Percentiles rank a stretch among this genome's conserved stretches.
Evolutionary conservation across 2,797 vertebrate species (phyloP).

Genomic region (Hypotaenidia okinawae): DNA sequence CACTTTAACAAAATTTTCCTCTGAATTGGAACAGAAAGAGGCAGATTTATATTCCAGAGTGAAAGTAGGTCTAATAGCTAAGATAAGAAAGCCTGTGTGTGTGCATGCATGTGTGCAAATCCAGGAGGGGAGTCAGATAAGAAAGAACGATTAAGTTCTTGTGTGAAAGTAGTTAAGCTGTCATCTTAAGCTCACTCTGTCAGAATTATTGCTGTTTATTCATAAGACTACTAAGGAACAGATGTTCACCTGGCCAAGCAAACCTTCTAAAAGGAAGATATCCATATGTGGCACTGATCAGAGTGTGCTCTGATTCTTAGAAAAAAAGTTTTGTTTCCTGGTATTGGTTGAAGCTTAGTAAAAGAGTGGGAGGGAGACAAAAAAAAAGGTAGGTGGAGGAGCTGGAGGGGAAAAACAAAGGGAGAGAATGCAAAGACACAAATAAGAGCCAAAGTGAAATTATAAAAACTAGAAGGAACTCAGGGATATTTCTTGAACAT

Average conservation of each 20-base stretch:
- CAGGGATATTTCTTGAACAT: conserved; percentile 56
- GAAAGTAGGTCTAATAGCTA: background rate
- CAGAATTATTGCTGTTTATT: conserved; percentile 84
- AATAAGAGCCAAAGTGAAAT: conserved; percentile 49
- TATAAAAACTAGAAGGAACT: conserved; percentile 58
- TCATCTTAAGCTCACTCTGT: conserved; percentile 74
- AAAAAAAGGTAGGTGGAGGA: conserved; percentile 44
- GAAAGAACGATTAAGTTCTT: conserved; percentile 68
- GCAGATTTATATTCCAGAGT: conserved; percentile 2
- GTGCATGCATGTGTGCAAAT: conserved; percentile 15
- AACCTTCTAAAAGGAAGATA: conserved; percentile 83
- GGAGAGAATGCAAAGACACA: background rate
- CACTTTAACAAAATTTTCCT: background rate
- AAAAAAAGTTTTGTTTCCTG: conserved; percentile 74
- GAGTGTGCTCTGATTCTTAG: conserved; percentile 80
- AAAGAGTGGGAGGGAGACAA: conserved; percentile 45
- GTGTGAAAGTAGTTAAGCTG: conserved; percentile 80
- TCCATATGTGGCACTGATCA: conserved; percentile 84
- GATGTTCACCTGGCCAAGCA: conserved; percentile 93
- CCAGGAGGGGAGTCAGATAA: conserved; percentile 64
- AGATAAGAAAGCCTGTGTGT: conserved; percentile 1
- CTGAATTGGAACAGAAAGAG: background rate
- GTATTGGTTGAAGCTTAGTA: conserved; percentile 37
- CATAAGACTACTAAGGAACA: conserved; percentile 87
- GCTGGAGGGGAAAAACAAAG: conserved; percentile 27